Percentiles rank a stretch among this genome's conserved stretches.
These are phyloP conservation scores for Pelmatolapia mariae DNA, from an alignment of 2,113 vertebrate species.

Conservation along the genomic window DNA sequence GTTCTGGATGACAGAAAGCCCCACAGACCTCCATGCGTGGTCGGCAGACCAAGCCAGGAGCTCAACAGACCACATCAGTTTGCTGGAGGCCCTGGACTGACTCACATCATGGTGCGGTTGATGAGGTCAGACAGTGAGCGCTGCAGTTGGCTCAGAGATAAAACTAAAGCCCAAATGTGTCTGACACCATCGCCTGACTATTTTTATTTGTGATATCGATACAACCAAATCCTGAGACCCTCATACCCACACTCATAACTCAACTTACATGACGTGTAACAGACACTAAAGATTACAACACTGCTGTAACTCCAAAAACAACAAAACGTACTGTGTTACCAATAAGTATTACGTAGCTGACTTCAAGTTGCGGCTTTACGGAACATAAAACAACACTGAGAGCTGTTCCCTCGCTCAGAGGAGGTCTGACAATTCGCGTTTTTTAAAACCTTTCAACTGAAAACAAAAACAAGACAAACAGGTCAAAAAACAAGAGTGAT, in stretches of 20 bases:
- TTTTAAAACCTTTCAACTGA: not conserved
- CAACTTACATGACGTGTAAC: not conserved
- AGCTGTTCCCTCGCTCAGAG: not conserved
- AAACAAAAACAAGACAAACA: not conserved
- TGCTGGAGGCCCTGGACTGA: slow-evolving; percentile 26
- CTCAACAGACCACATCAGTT: slow-evolving; percentile 36
- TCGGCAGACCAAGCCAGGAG: slow-evolving; percentile 1
- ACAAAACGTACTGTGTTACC: not conserved
- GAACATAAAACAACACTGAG: not conserved
- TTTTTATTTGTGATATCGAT: slow-evolving; percentile 22
- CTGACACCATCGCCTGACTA: slow-evolving; percentile 46
- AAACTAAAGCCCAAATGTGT: slow-evolving; percentile 49
- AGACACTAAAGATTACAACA: not conserved
- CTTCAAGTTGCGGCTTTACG: not conserved
- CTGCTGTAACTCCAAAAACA: not conserved
- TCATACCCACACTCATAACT: not conserved
- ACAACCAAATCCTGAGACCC: not conserved
- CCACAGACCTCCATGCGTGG: slow-evolving; percentile 15
- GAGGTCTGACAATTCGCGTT: not conserved
- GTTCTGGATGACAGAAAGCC: slow-evolving; percentile 9
- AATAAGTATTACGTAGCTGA: not conserved
- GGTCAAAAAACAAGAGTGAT: not conserved
- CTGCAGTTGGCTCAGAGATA: slow-evolving; percentile 34
- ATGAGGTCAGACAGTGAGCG: slow-evolving; percentile 61
- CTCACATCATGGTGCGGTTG: slow-evolving; percentile 45